Evolutionary conservation across 2,888 invertebrate genomes (phyloP).

Genomic region (Athrips mouffetella): DNA sequence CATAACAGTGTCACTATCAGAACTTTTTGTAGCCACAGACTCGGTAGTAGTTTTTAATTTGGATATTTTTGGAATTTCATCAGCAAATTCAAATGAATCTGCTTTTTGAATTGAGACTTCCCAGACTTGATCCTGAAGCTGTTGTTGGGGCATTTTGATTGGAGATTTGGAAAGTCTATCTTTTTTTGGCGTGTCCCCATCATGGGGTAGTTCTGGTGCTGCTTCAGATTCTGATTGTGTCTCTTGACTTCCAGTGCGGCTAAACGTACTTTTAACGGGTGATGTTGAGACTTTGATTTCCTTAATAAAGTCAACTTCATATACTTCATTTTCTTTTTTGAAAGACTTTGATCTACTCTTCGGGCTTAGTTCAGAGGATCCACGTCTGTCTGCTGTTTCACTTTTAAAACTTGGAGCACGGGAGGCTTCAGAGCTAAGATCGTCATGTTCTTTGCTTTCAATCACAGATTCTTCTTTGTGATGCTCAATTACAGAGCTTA

Average conservation of each 20-base stretch:
- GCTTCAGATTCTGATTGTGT: conserved; percentile 77
- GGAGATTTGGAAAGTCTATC: conserved; percentile 60
- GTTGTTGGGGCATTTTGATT: conserved; percentile 63
- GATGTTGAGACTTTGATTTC: conserved; percentile 76
- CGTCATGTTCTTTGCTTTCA: conserved; percentile 72
- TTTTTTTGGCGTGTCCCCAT: conserved; percentile 63
- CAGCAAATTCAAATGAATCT: conserved; percentile 57
- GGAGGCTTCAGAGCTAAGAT: conserved; percentile 69
- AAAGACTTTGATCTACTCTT: conserved; percentile 71
- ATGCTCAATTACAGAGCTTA: conserved; percentile 67
- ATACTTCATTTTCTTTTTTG: conserved; percentile 70
- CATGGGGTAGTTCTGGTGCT: conserved; percentile 71
- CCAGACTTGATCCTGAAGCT: conserved; percentile 69
- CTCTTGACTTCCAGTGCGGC: conserved; percentile 76
- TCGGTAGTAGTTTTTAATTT: conserved; percentile 36
- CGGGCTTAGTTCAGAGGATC: conserved; percentile 64
- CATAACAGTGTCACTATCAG: conserved; percentile 45
- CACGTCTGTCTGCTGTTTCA: conserved; percentile 58
- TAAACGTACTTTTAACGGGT: conserved; percentile 70
- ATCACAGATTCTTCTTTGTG: conserved; percentile 70
- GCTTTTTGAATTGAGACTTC: conserved; percentile 65
- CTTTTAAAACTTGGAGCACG: conserved; percentile 69
- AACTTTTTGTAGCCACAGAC: conserved; percentile 42
- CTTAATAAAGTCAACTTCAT: conserved; percentile 74
- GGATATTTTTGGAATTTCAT: conserved; percentile 44